Base-by-base conservation (phyloP, 64 coral and sea anemone species). In the Hydrozoanthus tunicans region DNA sequence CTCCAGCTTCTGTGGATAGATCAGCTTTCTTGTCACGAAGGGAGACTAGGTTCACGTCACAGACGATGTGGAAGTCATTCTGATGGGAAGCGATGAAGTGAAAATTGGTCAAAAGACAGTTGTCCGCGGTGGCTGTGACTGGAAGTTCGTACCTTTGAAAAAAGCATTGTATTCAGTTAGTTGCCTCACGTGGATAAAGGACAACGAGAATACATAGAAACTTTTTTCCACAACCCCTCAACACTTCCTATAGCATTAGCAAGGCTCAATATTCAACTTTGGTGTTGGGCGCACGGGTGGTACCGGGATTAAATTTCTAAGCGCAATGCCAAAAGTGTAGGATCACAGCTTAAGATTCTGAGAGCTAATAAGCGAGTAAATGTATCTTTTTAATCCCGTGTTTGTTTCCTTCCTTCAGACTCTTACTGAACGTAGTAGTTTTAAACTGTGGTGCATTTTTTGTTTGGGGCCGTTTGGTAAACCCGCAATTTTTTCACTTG, bases 61-160 rank as follows among this genome's bases (percentile, higher is more conserved):
- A 95, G 12, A 98, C 77, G n/a, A 98, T 95, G 67, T 95, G 96
- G 69, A 91, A 98, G 78, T 98, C 96, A 60, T 62, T 85, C 57
- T 92, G 96, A 82, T 98, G 96, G 4, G 91, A 81, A 7, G 91
- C 91, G 32, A 98, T 78, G 64, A 98, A 98, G 27, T 92, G 96
- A 71, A 91, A 98, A 43, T 80, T 92, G 9, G 96, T 95, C 60
- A 98, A 79, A 13, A 98, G 78, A 59, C 94, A 98, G 62, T 98
- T 98, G 69, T 98, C 96, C 56, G 96, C 96, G 5, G 92, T 98
- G 6, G 93, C 96, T 57, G 91, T 91, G 7, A 98, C 84, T 32
- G 92, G 94, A 3, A 98, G 92, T 5, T 91, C 64, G 58, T 93
- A 95, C 65, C 96, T 98, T 55, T 8, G 66, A 86, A 5, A 17